Evolutionary conservation across 2,888 invertebrate species (phyloP).

Genomic region (Blera fallax): DNA sequence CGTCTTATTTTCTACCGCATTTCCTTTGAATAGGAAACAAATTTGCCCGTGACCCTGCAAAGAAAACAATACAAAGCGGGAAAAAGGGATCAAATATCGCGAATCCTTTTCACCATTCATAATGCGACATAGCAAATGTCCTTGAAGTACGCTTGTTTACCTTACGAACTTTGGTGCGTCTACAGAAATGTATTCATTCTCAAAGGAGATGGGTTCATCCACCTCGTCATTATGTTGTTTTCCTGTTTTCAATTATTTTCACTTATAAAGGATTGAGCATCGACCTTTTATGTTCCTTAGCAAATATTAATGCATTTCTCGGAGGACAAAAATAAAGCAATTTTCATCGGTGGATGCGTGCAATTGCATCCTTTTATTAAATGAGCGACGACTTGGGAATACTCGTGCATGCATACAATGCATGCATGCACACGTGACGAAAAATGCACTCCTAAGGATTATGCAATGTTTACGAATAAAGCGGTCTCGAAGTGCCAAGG

Average conservation of each 20-base stretch:
- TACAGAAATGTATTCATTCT: background rate
- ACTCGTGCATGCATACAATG: no score
- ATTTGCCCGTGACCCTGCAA: slow-evolving; percentile 50
- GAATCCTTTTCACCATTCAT: slow-evolving; percentile 36
- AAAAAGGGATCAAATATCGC: slow-evolving; percentile 60
- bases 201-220: slow-evolving; percentile 37
- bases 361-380: slow-evolving; percentile 20
- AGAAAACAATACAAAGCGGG: slow-evolving; percentile 33
- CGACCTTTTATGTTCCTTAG: slow-evolving; percentile 6
- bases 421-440: no score
- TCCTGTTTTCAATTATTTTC: slow-evolving; percentile 46
- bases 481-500: no score
- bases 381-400: background rate
- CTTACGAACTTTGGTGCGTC: slow-evolving; percentile 21
- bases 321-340: background rate
- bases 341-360: background rate
- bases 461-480: no score
- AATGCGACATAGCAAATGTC: slow-evolving; percentile 59
- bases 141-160: slow-evolving; percentile 58
- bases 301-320: background rate
- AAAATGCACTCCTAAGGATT: no score
- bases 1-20: slow-evolving; percentile 33
- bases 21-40: slow-evolving; percentile 37
- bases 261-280: slow-evolving; percentile 30
- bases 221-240: slow-evolving; percentile 41